A percentile compares a stretch with the other conserved stretches of the same genome.
Evolutionary conservation across 2,888 invertebrate species (phyloP).

Genomic region (Chymomyza caudatula): DNA sequence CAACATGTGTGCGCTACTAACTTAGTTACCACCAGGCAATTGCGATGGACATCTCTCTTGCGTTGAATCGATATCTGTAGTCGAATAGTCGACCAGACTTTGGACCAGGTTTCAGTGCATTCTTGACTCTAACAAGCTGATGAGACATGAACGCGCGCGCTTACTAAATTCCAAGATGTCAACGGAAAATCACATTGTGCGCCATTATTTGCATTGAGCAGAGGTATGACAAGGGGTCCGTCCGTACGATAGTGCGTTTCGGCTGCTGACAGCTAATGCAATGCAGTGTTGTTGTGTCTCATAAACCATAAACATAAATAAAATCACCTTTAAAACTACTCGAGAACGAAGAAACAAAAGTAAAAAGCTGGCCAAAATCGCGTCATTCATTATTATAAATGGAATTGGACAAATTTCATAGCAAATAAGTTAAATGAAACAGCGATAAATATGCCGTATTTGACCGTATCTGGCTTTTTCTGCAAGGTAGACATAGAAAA

Average conservation of each 20-base stretch:
- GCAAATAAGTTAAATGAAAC: background rate
- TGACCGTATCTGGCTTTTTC: too few species aligned
- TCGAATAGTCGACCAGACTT: background rate
- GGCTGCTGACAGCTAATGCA: slow-evolving; percentile 54
- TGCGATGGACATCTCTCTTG: slow-evolving; percentile 68
- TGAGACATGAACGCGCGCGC: slow-evolving; percentile 75
- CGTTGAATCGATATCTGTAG: slow-evolving; percentile 1
- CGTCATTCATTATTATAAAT: slow-evolving; percentile 43
- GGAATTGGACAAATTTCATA: slow-evolving; percentile 17
- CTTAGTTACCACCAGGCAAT: slow-evolving; percentile 65
- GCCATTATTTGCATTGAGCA: slow-evolving; percentile 61
- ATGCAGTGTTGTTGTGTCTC: slow-evolving; percentile 70
- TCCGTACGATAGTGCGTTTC: background rate
- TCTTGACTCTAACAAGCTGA: slow-evolving; percentile 72
- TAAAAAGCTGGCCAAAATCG: slow-evolving; percentile 45
- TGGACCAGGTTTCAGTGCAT: slow-evolving; percentile 11
- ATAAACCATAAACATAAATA: slow-evolving; percentile 75
- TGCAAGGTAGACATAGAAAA: too few species aligned
- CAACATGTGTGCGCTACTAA: slow-evolving; percentile 54
- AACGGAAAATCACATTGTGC: slow-evolving; percentile 74
- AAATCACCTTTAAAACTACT: slow-evolving; percentile 60
- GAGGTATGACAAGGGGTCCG: slow-evolving; percentile 14
- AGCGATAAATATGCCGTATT: background rate
- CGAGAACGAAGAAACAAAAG: slow-evolving; percentile 19
- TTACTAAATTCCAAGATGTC: slow-evolving; percentile 76